phyloP scores from a whole-genome alignment of 1,140 invertebrate species.

The Ips typographus region DNA sequence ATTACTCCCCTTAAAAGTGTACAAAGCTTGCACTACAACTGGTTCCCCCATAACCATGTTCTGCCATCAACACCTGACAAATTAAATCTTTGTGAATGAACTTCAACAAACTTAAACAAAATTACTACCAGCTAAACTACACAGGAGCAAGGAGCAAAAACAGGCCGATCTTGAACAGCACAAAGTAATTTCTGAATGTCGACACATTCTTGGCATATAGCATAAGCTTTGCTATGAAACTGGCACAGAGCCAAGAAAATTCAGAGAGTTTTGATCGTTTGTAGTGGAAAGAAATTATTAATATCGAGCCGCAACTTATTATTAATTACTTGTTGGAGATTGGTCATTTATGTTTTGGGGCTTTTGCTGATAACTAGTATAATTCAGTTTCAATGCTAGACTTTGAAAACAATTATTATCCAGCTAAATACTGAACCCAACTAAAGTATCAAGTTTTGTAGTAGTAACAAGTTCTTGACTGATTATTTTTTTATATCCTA shows the following conservation, averaged over 20 bases:
- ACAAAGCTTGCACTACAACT: conserved; percentile 83
- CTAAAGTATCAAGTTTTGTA: no score
- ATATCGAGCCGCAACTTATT: not conserved
- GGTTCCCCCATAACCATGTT: conserved; percentile 60
- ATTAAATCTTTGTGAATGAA: not conserved
- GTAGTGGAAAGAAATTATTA: conserved; percentile 4
- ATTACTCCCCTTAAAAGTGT: conserved; percentile 92
- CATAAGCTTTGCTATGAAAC: conserved; percentile 34
- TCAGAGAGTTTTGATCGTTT: conserved; percentile 7
- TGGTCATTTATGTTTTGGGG: no score
- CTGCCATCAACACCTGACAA: conserved; percentile 31
- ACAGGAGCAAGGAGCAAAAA: conserved; percentile 25
- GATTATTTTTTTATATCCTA: no score
- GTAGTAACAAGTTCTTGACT: no score
- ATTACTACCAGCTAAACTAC: not conserved
- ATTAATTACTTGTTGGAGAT: not conserved
- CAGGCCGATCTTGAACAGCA: conserved; percentile 43
- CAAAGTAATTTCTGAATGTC: conserved; percentile 48
- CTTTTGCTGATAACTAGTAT: no score
- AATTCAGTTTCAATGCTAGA: no score
- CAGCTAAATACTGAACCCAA: no score
- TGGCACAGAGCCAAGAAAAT: conserved; percentile 47
- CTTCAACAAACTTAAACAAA: not conserved
- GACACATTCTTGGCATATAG: conserved; percentile 53
- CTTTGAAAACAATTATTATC: no score